A percentile compares a stretch with the other conserved stretches of the same genome.
phyloP scores from a whole-genome alignment of 2,113 vertebrate species.

The Rhynchomys soricoides region DNA sequence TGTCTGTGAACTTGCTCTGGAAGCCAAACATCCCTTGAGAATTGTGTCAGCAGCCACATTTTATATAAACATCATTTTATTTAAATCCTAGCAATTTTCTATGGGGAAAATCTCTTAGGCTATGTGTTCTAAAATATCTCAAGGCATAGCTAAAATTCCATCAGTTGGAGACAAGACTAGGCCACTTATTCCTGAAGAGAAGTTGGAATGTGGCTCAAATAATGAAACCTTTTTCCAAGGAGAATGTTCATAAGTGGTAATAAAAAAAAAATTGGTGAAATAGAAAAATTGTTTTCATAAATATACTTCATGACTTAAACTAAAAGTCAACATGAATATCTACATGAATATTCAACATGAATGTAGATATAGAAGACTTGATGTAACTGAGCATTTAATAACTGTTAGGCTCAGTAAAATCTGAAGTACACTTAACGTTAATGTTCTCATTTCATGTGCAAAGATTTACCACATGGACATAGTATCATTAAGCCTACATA shows the following conservation, averaged over 20 bases:
- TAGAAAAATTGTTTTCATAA: background rate
- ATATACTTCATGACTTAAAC: background rate
- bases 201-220: background rate
- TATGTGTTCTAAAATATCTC: background rate
- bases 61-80: background rate
- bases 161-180: background rate
- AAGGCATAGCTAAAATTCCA: background rate
- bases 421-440: background rate
- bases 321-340: constrained; percentile 14
- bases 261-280: background rate
- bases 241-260: background rate
- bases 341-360: background rate
- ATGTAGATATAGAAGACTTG: background rate
- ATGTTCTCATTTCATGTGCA: background rate
- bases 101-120: background rate
- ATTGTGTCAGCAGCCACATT: background rate
- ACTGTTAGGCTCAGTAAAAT: constrained; percentile 8
- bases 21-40: background rate
- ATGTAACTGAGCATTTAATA: background rate
- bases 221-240: background rate
- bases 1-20: background rate
- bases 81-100: background rate
- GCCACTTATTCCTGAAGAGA: background rate
- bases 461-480: background rate
- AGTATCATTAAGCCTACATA: background rate